phyloP scores from a whole-genome alignment of 2,797 vertebrate species.

The Dendrocincla tyrannina region DNA sequence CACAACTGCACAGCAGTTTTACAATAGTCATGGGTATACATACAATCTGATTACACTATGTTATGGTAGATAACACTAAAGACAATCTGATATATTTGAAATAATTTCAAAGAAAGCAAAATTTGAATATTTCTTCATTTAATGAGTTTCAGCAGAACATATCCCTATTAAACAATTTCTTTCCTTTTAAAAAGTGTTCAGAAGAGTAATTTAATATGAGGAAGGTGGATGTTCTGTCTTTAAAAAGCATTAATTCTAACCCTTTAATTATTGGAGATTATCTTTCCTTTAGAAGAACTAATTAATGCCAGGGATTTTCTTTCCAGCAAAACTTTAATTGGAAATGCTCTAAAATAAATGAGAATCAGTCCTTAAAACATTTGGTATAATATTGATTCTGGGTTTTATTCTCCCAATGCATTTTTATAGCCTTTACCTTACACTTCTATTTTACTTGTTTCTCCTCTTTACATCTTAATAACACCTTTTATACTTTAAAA shows the following conservation, averaged over 20 bases:
- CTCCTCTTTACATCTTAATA: background rate
- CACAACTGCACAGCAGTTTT: background rate
- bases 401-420: background rate
- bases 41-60: background rate
- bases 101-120: background rate
- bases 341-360: conserved; percentile 18
- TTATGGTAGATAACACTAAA: background rate
- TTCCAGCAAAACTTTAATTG: background rate
- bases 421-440: background rate
- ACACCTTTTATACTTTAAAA: background rate
- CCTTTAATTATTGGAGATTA: conserved; percentile 42
- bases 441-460: background rate
- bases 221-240: background rate
- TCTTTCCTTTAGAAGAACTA: conserved; percentile 11
- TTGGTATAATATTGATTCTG: background rate
- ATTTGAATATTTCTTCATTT: background rate
- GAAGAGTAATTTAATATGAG: background rate
- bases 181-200: background rate
- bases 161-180: background rate
- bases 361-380: background rate
- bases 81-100: background rate
- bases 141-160: background rate
- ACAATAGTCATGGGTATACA: background rate
- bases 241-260: conserved; percentile 15
- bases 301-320: conserved; percentile 31